A percentile compares a stretch with the other conserved stretches of the same genome.
Evolutionary conservation across 2,888 invertebrate genomes (phyloP).

Genomic region (Drosophila mulleri): DNA sequence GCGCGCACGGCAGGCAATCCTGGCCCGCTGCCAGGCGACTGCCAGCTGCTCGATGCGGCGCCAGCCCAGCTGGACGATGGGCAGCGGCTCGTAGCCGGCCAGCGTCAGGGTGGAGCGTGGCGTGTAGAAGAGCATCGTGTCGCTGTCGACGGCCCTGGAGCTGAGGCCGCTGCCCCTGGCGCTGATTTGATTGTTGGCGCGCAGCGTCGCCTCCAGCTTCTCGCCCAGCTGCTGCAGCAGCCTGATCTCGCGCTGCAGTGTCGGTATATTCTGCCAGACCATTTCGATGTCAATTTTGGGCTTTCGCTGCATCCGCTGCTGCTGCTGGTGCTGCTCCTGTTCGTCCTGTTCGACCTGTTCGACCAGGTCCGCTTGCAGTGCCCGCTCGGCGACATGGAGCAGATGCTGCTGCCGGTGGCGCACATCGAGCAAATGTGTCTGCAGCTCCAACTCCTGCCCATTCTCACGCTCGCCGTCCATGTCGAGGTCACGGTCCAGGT

Average conservation of each 20-base stretch:
- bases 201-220: conserved; percentile 73
- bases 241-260: conserved; percentile 77
- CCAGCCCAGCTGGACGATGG: conserved; percentile 26
- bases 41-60: conserved; percentile 5
- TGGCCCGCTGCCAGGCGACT: neutral
- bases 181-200: conserved; percentile 5
- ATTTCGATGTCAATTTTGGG: conserved; percentile 64
- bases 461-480: neutral
- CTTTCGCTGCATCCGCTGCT: neutral
- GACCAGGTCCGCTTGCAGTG: neutral
- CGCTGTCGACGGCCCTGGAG: neutral
- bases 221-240: conserved; percentile 73
- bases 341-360: neutral
- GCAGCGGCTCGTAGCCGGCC: conserved; percentile 5
- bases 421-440: conserved; percentile 7
- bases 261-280: conserved; percentile 77
- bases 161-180: no score
- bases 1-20: neutral
- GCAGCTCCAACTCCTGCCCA: neutral
- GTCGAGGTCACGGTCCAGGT: neutral
- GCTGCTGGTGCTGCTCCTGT: no score
- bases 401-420: conserved; percentile 5
- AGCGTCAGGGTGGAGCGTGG: conserved; percentile 39
- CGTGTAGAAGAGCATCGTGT: conserved; percentile 47
- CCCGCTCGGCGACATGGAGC: neutral